phyloP scores from a whole-genome alignment of 2,113 vertebrate genomes.

The Hucho hucho region DNA sequence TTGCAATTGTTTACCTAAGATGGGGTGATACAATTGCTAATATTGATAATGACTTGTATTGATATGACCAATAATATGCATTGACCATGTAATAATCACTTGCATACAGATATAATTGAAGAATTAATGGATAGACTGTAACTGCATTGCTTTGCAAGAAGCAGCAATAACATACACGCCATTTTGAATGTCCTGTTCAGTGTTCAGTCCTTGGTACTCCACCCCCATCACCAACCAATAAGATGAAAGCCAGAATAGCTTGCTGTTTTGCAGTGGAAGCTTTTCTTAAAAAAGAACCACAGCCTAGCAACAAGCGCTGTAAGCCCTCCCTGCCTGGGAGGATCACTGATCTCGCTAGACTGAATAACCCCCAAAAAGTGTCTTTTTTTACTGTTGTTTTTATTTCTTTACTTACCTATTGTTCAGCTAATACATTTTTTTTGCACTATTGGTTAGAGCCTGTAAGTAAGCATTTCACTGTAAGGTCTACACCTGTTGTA shows the following conservation, averaged over 20 bases:
- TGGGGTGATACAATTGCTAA: background rate
- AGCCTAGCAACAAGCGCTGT: slow-evolving; percentile 64
- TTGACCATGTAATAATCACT: background rate
- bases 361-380: background rate
- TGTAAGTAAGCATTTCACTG: no score
- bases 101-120: background rate
- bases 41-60: background rate
- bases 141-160: background rate
- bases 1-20: background rate
- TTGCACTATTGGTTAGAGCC: no score
- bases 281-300: slow-evolving; percentile 57
- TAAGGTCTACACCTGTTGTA: no score
- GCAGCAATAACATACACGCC: background rate
- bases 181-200: background rate
- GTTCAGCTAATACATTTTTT: no score
- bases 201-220: slow-evolving; percentile 31
- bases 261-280: slow-evolving; percentile 53
- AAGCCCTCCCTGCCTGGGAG: background rate
- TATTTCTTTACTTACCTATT: no score
- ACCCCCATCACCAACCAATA: slow-evolving; percentile 64
- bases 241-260: slow-evolving; percentile 15
- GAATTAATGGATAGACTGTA: background rate
- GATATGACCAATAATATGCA: background rate
- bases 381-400: no score
- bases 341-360: background rate